A percentile compares a stretch with the other conserved stretches of the same genome.
Evolutionary conservation across 2,113 vertebrate species (phyloP).

Genomic region (Leucosticte australis): DNA sequence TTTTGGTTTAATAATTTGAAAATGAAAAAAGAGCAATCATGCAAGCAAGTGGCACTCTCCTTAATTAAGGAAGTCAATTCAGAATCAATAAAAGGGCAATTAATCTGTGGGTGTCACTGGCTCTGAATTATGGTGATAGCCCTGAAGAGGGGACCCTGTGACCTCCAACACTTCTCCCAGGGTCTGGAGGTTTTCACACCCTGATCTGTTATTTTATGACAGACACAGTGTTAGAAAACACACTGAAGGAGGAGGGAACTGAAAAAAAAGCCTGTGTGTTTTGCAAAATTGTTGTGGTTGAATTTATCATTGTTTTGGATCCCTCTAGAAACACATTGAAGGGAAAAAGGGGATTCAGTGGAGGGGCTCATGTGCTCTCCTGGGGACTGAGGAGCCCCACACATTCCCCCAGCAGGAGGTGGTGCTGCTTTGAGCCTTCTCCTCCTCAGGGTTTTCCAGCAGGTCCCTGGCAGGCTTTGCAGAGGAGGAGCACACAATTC

Average conservation of each 20-base stretch:
- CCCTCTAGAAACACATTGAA: not conserved
- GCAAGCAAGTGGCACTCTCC: slow-evolving; percentile 5
- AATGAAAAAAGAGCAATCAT: not conserved
- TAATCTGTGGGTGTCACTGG: not conserved
- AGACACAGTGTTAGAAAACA: not conserved
- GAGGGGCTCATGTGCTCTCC: not conserved
- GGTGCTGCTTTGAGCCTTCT: not conserved
- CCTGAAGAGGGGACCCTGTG: not conserved
- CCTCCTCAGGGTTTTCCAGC: not conserved
- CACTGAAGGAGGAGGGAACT: not conserved
- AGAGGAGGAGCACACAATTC: not conserved
- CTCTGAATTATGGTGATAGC: not conserved
- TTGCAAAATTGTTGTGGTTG: not conserved
- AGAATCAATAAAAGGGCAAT: slow-evolving; percentile 43
- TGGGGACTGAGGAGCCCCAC: not conserved
- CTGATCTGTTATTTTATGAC: not conserved
- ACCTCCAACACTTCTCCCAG: not conserved
- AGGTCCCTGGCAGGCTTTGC: not conserved
- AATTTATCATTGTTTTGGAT: not conserved
- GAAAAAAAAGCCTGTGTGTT: not conserved
- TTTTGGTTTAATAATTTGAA: slow-evolving; percentile 12
- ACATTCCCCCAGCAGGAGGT: not conserved
- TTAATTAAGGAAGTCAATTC: slow-evolving; percentile 63
- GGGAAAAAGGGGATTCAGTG: not conserved
- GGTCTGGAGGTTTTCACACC: not conserved